phyloP scores from a whole-genome alignment of 2,888 invertebrate species.

The Heteromyza rotundicornis region DNA sequence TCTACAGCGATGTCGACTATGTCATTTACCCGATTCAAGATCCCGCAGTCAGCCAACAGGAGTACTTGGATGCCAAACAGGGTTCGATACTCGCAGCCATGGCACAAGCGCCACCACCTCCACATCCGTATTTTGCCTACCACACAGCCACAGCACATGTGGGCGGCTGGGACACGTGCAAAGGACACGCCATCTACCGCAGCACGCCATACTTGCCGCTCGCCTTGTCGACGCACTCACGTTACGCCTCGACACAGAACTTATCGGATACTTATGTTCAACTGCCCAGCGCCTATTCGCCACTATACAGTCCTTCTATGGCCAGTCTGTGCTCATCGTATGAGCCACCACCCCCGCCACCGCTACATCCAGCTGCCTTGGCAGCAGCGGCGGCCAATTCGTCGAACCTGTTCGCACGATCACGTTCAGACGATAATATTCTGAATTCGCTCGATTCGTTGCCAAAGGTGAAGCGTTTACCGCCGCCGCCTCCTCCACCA shows the following conservation, averaged over 20 bases:
- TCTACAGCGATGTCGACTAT: slow-evolving; percentile 90
- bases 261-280: slow-evolving; percentile 78
- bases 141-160: slow-evolving; percentile 52
- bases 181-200: slow-evolving; percentile 78
- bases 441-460: slow-evolving; percentile 70
- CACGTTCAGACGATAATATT: slow-evolving; percentile 83
- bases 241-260: slow-evolving; percentile 82
- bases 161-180: slow-evolving; percentile 63
- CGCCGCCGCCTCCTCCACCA: slow-evolving; percentile 68
- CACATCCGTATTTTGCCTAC: slow-evolving; percentile 65
- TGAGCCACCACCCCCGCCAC: slow-evolving; percentile 73
- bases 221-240: slow-evolving; percentile 71
- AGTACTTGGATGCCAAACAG: slow-evolving; percentile 87
- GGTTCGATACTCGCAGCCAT: slow-evolving; percentile 70
- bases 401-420: slow-evolving; percentile 68
- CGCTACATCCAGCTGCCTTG: slow-evolving; percentile 65
- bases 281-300: slow-evolving; percentile 68
- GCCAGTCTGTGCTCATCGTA: slow-evolving; percentile 70
- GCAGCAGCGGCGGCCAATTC: slow-evolving; percentile 46
- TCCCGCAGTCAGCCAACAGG: slow-evolving; percentile 87
- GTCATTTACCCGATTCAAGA: slow-evolving; percentile 91
- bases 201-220: slow-evolving; percentile 81
- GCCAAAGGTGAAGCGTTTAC: slow-evolving; percentile 65
- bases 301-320: slow-evolving; percentile 72
- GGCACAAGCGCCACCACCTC: slow-evolving; percentile 68